phyloP scores from a whole-genome alignment of 2,888 invertebrate genomes.

The Cenopis cana region DNA sequence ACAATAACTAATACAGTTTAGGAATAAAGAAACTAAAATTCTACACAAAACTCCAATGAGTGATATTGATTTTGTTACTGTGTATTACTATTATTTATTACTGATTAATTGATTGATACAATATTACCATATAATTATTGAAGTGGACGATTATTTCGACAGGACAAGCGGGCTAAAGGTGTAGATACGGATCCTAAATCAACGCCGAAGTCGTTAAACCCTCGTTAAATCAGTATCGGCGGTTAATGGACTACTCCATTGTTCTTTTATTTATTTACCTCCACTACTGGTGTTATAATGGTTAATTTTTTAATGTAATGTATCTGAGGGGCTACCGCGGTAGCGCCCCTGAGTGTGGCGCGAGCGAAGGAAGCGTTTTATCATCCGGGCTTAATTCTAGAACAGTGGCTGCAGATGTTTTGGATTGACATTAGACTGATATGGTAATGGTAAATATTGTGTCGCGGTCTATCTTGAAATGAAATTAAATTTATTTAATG shows the following conservation, averaged over 20 bases:
- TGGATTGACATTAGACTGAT: too few relatives aligned
- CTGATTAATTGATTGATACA: not conserved
- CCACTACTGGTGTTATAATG: not conserved
- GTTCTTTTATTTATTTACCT: slow-evolving; percentile 5
- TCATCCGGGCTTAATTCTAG: not conserved
- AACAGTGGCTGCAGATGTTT: too few relatives aligned
- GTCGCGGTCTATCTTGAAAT: too few relatives aligned
- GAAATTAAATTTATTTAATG: too few relatives aligned
- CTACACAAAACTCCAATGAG: too few relatives aligned
- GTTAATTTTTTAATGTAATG: not conserved
- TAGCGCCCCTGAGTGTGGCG: too few relatives aligned
- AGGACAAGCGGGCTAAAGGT: not conserved
- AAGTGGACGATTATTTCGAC: not conserved
- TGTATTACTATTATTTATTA: not conserved
- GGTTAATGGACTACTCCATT: slow-evolving; percentile 21
- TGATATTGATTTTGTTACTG: too few relatives aligned
- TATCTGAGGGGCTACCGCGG: too few relatives aligned
- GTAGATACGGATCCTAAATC: slow-evolving; percentile 25
- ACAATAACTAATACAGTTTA: too few relatives aligned
- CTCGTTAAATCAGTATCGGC: slow-evolving; percentile 53
- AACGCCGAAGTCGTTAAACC: slow-evolving; percentile 53
- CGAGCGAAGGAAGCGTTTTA: not conserved
- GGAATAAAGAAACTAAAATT: too few relatives aligned
- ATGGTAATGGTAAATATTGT: too few relatives aligned
- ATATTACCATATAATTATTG: not conserved